Evolutionary conservation across 2,888 invertebrate species (phyloP), one percentile per base, ranked within the genome.

Genomic region (Chromoteleia sp.): DNA sequence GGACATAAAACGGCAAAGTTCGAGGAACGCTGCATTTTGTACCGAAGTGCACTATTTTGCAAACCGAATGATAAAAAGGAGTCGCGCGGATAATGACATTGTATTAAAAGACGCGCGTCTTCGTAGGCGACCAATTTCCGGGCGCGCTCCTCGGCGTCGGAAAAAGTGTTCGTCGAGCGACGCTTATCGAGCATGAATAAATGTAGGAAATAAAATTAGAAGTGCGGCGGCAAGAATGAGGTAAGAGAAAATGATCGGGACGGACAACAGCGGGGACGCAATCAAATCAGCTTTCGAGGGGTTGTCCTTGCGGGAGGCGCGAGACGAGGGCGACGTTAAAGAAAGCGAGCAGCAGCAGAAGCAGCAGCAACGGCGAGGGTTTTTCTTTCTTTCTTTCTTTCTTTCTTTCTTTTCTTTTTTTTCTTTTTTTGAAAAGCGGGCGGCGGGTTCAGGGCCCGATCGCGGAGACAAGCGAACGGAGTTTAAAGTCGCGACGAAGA

Each of bases 381-480:
- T 61, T 58, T 65, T 2, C 48, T 56, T 65, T 65, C 50, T n/a
- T n/a, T n/a, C n/a, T n/a, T n/a, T n/a, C n/a, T n/a, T n/a, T n/a
- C n/a, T n/a, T n/a, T n/a, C n/a, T n/a, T n/a, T n/a, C n/a, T n/a
- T n/a, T n/a, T n/a, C n/a, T n/a, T n/a, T n/a, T n/a, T n/a, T n/a
- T n/a, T n/a, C n/a, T n/a, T n/a, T n/a, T n/a, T n/a, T n/a, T n/a
- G n/a, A n/a, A n/a, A n/a, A n/a, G n/a, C n/a, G n/a, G 45, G 45
- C 70, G 36, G 59, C 58, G 75, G 33, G 58, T 67, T 59, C 58
- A 67, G 65, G 30, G 58, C 48, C 58, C 39, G 63, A 61, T 61
- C 43, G 25, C 52, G 52, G 48, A 21, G 50, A 52, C 30, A 39
- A 59, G 29, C 48, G 48, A 70, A 45, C 39, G 21, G 56, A 75